These are phyloP conservation scores for Corydoras maculifer DNA, from an alignment of 2,113 vertebrate species.

Conservation along the genomic window DNA sequence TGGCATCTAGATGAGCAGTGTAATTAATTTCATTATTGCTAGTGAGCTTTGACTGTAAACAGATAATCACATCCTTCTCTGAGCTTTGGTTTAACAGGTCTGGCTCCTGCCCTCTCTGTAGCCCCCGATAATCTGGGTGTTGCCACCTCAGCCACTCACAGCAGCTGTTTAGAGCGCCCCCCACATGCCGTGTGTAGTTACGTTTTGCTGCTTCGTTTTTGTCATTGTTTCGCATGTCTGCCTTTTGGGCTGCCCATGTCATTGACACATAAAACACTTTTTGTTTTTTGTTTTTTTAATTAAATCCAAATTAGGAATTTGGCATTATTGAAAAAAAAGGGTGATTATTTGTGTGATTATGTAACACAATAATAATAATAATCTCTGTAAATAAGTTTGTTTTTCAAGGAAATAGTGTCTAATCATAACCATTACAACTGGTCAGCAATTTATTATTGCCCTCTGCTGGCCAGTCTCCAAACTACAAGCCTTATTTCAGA, in stretches of 20 bases:
- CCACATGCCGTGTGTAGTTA: constrained; percentile 70
- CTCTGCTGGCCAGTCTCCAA: too few species aligned
- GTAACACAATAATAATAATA: too few species aligned
- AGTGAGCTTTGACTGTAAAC: background rate
- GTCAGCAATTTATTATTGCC: too few species aligned
- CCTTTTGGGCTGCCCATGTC: constrained; percentile 53
- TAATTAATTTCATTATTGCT: background rate
- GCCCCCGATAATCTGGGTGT: constrained; percentile 15
- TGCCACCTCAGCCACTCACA: constrained; percentile 46
- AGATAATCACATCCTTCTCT: constrained; percentile 14
- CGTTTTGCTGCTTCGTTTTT: constrained; percentile 91
- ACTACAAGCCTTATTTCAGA: too few species aligned
- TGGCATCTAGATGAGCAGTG: background rate
- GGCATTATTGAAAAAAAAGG: too few species aligned
- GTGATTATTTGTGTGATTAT: too few species aligned
- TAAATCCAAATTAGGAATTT: too few species aligned
- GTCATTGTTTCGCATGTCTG: constrained; percentile 54
- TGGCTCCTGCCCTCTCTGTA: constrained; percentile 19
- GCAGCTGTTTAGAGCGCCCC: constrained; percentile 98
- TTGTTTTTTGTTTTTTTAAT: too few species aligned
- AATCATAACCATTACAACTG: too few species aligned
- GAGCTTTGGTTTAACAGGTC: constrained; percentile 15
- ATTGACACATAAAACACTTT: constrained; percentile 52
- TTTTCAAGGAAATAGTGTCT: too few species aligned
- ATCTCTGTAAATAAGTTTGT: too few species aligned